Evolutionary conservation across 2,113 vertebrate species (phyloP).

Genomic region (Gavialis gangeticus): DNA sequence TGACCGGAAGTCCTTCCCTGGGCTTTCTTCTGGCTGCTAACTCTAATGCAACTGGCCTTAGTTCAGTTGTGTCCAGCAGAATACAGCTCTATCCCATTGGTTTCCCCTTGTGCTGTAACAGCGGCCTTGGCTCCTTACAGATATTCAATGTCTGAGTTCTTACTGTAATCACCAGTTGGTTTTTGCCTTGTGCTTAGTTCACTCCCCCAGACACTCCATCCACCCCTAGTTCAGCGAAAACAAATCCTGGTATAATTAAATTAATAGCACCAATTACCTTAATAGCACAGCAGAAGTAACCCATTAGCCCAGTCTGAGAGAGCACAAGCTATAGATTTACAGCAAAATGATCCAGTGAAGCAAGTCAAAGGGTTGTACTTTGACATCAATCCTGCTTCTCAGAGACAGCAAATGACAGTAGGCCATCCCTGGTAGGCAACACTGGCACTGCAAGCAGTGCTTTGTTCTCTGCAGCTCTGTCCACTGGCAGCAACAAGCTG

Average conservation of each 20-base stretch:
- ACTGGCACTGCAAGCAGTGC: not conserved
- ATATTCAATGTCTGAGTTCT: not conserved
- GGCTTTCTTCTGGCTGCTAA: not conserved
- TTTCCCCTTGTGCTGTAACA: no score
- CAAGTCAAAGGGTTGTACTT: not conserved
- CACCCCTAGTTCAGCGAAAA: not conserved
- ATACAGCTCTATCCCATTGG: no score
- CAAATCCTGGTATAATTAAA: not conserved
- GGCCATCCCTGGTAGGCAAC: not conserved
- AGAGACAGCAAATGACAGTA: not conserved
- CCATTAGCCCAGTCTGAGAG: fast-evolving
- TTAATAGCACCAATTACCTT: not conserved
- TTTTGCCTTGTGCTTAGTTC: not conserved
- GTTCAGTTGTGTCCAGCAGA: no score
- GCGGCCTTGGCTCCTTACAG: no score
- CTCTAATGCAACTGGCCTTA: no score
- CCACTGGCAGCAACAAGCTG: not conserved
- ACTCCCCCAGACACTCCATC: not conserved
- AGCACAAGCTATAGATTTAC: not conserved
- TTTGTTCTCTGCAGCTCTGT: not conserved
- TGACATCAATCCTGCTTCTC: not conserved
- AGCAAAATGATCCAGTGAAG: not conserved
- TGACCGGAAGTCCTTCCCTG: no score
- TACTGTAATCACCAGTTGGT: fast-evolving
- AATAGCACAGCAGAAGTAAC: fast-evolving